Conservation (phyloP, 2,797 vertebrate species). For the Fringilla coelebs region DNA sequence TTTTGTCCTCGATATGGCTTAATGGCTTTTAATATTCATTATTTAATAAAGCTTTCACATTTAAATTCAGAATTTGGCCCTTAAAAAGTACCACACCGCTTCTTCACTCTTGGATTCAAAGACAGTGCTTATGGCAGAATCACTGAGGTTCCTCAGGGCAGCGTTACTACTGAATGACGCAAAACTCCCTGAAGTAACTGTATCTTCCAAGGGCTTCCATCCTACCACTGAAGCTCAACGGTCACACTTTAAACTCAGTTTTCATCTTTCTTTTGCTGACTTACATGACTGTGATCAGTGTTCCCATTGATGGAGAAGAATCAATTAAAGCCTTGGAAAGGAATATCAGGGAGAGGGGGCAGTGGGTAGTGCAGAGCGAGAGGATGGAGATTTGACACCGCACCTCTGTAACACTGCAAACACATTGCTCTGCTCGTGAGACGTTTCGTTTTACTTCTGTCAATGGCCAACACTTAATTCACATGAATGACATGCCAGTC, state of each 20-base stretch:
- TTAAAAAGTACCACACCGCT: background rate
- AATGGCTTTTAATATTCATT: background rate
- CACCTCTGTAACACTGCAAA: fast-evolving
- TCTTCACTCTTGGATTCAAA: background rate
- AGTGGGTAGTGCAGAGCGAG: fast-evolving
- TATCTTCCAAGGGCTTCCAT: background rate
- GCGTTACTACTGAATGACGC: background rate
- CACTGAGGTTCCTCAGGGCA: background rate
- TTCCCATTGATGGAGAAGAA: background rate
- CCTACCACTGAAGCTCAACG: background rate
- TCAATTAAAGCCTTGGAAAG: background rate
- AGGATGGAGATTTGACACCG: background rate
- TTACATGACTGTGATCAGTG: background rate
- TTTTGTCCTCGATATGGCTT: background rate
- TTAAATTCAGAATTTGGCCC: background rate
- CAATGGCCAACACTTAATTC: background rate
- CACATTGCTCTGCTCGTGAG: no score
- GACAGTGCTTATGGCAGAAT: background rate
- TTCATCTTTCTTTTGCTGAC: background rate
- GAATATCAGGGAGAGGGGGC: background rate
- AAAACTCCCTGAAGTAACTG: background rate
- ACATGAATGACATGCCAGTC: no score
- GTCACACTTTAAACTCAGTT: background rate
- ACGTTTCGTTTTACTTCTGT: background rate
- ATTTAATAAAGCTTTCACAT: background rate